Percentiles rank a stretch among this genome's conserved stretches.
Conservation (phyloP, 2,113 vertebrate species). For the Silurus meridionalis region DNA sequence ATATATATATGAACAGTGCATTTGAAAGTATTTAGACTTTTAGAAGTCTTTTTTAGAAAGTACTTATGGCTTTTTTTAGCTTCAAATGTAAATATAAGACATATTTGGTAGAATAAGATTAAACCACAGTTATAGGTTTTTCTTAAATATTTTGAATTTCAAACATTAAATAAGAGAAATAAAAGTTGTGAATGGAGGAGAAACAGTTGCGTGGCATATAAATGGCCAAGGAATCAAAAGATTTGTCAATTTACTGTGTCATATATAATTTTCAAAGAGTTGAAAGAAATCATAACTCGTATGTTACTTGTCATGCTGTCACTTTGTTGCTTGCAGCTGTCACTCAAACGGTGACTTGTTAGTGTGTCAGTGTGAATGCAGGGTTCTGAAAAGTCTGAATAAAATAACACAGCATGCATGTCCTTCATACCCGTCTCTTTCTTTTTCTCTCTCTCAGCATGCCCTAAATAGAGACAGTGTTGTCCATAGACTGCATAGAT, state of each 20-base stretch:
- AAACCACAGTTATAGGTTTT: background rate
- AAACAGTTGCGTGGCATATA: background rate
- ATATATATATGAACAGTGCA: no score
- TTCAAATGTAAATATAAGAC: background rate
- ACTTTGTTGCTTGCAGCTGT: background rate
- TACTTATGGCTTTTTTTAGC: no score
- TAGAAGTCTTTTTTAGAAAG: no score
- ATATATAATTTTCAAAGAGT: background rate
- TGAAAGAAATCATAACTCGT: background rate
- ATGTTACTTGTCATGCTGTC: background rate
- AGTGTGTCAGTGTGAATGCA: background rate
- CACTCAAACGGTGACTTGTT: background rate
- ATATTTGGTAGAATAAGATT: background rate
- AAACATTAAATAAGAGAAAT: background rate
- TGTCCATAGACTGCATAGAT: constrained; percentile 3
- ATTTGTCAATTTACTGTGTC: background rate
- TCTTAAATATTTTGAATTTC: background rate
- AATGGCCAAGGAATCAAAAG: background rate
- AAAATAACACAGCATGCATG: constrained; percentile 7
- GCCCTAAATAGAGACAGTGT: constrained; percentile 5
- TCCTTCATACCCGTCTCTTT: background rate
- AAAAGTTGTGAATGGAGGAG: background rate
- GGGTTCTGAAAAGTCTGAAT: background rate
- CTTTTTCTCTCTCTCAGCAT: background rate
- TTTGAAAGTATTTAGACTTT: no score